Evolutionary conservation across 1,140 invertebrate genomes (phyloP), one percentile per base, ranked within the genome.

Genomic region (Leptinotarsa undecemlineata): DNA sequence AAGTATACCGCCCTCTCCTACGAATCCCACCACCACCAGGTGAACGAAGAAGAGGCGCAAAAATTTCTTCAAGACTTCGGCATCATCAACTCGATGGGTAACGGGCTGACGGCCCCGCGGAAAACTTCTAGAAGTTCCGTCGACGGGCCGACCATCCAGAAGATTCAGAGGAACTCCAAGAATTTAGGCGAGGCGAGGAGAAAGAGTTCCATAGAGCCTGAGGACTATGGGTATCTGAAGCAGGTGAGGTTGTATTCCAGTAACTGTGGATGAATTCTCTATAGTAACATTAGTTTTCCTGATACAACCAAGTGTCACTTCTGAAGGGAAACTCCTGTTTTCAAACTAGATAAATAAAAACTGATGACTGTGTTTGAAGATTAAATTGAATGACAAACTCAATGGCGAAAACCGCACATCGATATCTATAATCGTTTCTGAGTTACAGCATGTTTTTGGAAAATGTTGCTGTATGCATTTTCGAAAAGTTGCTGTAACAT

Each of bases 31-130:
- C 68, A 72, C 48, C n/a, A 20, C 26, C 62, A 76, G 19, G 71
- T 71, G 13, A 75, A 79, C n/a, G 81, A 83, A 4, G 80, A 79
- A 5, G 71, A 81, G 81, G 71, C 64, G 80, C 81, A n/a, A 73
- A 83, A 84, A 72, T 84, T 83, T 60, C 71, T 84, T 1, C 78
- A 82, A 69, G 84, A 85, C 26, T 84, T 83, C 33, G 82, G 81
- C 17, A 80, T 83, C 21, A 78, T 84, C 74, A 77, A 76, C 20
- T 81, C 82, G 48, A 86, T 86, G 85, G 84, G 84, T n/a, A 84
- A 84, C 81, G 84, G 82, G 6, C 76, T 82, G 2, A 63, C 77
- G 11, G 74, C 77, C 4, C 74, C 80, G 13, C 68, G 76, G 13
- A 78, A 75, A 42, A 79, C 60, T 13, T 81, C 81, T 1, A 68